Evolutionary conservation across 2,888 invertebrate genomes (phyloP).

Genomic region (Platycnemis pennipes): DNA sequence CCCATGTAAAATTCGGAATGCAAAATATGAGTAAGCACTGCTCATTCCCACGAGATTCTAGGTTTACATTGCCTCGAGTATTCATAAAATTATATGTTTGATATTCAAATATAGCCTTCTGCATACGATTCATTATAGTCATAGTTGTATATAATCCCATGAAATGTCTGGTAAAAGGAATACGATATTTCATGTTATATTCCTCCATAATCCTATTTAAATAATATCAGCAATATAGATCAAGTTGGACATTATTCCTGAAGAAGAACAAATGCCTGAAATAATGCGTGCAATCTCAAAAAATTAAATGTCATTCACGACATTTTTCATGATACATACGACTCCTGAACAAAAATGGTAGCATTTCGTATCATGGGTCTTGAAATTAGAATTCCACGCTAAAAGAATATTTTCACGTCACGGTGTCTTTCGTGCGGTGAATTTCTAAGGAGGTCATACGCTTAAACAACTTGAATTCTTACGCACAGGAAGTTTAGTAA

Average conservation of each 20-base stretch:
- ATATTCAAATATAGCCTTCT: too few species aligned
- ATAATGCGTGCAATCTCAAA: neutral
- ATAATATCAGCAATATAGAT: neutral
- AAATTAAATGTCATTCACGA: neutral
- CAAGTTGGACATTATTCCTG: neutral
- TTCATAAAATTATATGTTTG: too few species aligned
- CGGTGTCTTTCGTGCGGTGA: neutral
- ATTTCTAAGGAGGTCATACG: constrained; percentile 1
- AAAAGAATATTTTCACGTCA: neutral
- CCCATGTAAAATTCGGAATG: too few species aligned
- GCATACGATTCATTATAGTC: too few species aligned
- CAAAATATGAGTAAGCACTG: too few species aligned
- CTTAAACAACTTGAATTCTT: neutral
- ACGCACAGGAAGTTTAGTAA: neutral
- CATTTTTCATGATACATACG: neutral
- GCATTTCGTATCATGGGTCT: neutral
- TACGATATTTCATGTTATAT: too few species aligned
- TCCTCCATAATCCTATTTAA: neutral
- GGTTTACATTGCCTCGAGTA: too few species aligned
- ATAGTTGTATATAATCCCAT: too few species aligned
- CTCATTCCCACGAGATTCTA: too few species aligned
- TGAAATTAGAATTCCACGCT: neutral
- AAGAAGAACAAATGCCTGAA: too few species aligned
- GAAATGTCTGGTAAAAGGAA: too few species aligned
- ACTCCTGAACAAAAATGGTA: neutral